Percentiles rank a stretch among this genome's conserved stretches.
Conservation (phyloP, 2,888 invertebrate species). For the Allygus modestus region DNA sequence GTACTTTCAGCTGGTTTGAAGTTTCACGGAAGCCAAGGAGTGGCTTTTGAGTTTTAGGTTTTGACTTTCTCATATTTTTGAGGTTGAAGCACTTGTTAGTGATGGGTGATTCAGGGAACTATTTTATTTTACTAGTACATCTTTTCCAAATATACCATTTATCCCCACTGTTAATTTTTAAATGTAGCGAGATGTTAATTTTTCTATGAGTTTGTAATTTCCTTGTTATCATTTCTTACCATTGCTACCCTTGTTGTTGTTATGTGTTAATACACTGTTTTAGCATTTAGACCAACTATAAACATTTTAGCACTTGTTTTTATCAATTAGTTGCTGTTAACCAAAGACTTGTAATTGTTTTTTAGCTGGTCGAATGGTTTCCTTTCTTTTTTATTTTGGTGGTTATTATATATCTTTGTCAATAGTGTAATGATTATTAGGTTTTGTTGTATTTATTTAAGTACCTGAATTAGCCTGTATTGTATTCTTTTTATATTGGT, state of each 20-base stretch:
- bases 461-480: conserved; percentile 48
- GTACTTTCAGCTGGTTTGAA: background rate
- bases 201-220: background rate
- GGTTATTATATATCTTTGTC: conserved; percentile 45
- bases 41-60: background rate
- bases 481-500: conserved; percentile 11
- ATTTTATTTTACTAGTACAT: background rate
- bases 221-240: conserved; percentile 20
- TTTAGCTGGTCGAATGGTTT: conserved; percentile 26
- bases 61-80: background rate
- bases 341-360: conserved; percentile 26
- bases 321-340: conserved; percentile 27
- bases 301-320: conserved; percentile 26
- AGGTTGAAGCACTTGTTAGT: background rate
- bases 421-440: conserved; percentile 13
- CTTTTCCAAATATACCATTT: background rate
- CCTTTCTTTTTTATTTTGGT: conserved; percentile 34
- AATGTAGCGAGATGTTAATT: background rate
- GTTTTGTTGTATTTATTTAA: conserved; percentile 35
- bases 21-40: background rate
- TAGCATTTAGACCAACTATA: conserved; percentile 31
- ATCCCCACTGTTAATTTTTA: background rate
- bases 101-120: conserved; percentile 16
- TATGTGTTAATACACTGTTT: conserved; percentile 38
- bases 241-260: background rate